Percentiles rank a stretch among this genome's conserved stretches.
Conservation (phyloP, 2,113 vertebrate species). For the Anser cygnoides region DNA sequence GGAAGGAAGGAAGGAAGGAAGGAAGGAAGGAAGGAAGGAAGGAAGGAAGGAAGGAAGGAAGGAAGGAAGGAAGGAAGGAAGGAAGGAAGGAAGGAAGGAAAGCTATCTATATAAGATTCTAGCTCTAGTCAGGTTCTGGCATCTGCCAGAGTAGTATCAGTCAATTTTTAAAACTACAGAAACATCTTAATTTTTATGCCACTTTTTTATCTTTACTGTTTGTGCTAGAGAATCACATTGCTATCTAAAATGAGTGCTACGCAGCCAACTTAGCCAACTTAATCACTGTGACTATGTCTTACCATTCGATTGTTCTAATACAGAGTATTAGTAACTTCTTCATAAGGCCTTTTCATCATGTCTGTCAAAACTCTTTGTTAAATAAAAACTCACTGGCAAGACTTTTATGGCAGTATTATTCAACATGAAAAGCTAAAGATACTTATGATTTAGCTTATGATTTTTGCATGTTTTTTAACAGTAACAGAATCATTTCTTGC, state of each 20-base stretch:
- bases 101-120: background rate
- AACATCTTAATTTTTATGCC: background rate
- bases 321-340: background rate
- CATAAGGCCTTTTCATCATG: constrained; percentile 12
- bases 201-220: background rate
- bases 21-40: too few species aligned
- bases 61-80: too few species aligned
- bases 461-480: background rate
- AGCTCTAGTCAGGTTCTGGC: background rate
- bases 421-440: background rate
- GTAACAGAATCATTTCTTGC: background rate
- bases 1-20: too few species aligned
- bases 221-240: background rate
- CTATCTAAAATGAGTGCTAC: background rate
- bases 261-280: background rate
- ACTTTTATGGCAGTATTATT: constrained; percentile 13
- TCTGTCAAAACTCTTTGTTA: background rate
- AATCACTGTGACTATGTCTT: background rate
- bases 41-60: too few species aligned
- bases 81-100: too few species aligned
- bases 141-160: background rate
- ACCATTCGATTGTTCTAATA: constrained; percentile 21
- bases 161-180: background rate
- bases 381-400: constrained; percentile 20
- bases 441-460: background rate